phyloP scores from a whole-genome alignment of 2,113 vertebrate species.

The Trematomus loennbergii region DNA sequence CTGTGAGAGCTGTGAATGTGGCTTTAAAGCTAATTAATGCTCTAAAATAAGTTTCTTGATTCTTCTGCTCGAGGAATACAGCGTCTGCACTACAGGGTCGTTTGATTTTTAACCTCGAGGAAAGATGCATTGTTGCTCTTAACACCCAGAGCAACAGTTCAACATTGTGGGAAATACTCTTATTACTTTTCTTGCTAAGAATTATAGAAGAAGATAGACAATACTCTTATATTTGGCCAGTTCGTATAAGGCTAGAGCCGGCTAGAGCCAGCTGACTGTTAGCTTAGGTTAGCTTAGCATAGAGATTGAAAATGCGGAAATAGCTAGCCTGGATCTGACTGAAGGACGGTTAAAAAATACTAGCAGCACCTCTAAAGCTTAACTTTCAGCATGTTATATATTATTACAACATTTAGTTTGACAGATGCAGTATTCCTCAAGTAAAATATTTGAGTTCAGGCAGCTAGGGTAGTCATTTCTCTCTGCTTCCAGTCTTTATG shows the following conservation, averaged over 20 bases:
- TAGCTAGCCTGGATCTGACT: not conserved
- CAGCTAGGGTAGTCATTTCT: no score
- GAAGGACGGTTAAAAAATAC: no score
- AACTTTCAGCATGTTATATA: no score
- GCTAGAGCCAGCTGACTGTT: not conserved
- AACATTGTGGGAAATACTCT: not conserved
- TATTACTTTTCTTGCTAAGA: not conserved
- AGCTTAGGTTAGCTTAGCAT: slow-evolving; percentile 1
- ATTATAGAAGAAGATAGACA: not conserved
- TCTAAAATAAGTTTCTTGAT: slow-evolving; percentile 21
- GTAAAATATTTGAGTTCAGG: no score
- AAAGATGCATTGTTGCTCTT: not conserved
- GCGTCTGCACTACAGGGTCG: not conserved
- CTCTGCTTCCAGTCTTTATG: not conserved
- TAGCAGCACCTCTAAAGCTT: no score
- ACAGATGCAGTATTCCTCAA: no score
- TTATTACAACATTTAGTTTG: no score
- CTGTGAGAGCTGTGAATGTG: slow-evolving; percentile 4
- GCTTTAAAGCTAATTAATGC: slow-evolving; percentile 44
- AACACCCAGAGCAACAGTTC: not conserved
- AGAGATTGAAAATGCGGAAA: no score
- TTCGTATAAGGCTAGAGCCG: not conserved
- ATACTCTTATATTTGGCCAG: not conserved
- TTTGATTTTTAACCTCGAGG: no score
- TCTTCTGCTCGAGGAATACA: slow-evolving; percentile 13